Conservation (phyloP, 2,888 invertebrate species). For the Campoplex nolae region DNA sequence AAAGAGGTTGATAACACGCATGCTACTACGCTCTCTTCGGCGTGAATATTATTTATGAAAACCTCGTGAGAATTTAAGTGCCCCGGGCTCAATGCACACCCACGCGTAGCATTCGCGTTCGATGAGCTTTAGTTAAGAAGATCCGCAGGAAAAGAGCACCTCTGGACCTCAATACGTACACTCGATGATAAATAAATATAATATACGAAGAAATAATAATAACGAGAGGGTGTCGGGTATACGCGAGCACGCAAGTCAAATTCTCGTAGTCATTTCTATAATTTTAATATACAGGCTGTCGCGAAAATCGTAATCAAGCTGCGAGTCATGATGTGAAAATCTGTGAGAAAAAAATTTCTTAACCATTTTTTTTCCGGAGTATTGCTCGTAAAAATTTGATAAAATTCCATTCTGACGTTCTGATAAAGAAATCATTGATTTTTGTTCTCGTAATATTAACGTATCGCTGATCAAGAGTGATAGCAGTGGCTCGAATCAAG, state of each 20-base stretch:
- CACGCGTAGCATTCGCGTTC: conserved; percentile 55
- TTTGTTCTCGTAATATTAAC: background rate
- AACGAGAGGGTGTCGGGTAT: conserved; percentile 54
- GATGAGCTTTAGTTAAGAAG: conserved; percentile 40
- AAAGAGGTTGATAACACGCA: conserved; percentile 48
- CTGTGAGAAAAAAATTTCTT: background rate
- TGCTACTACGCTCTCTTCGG: conserved; percentile 46
- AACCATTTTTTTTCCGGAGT: background rate
- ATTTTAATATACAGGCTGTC: conserved; percentile 1
- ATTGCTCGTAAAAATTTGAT: background rate
- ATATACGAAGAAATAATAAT: conserved; percentile 67
- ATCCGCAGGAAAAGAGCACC: conserved; percentile 27
- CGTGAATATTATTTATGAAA: conserved; percentile 70
- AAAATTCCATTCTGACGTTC: no score
- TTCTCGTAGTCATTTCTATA: conserved; percentile 12
- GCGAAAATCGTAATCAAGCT: background rate
- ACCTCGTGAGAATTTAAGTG: conserved; percentile 56
- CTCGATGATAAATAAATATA: conserved; percentile 70
- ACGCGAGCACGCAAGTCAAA: conserved; percentile 47
- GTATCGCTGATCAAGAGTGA: background rate
- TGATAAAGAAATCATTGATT: no score
- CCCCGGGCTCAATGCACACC: conserved; percentile 27
- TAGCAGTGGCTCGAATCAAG: no score
- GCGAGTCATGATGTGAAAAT: background rate
- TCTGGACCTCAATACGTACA: conserved; percentile 17